Percentiles rank a stretch among this genome's conserved stretches.
Evolutionary conservation across 2,797 vertebrate genomes (phyloP).

Genomic region (Dryobates pubescens): DNA sequence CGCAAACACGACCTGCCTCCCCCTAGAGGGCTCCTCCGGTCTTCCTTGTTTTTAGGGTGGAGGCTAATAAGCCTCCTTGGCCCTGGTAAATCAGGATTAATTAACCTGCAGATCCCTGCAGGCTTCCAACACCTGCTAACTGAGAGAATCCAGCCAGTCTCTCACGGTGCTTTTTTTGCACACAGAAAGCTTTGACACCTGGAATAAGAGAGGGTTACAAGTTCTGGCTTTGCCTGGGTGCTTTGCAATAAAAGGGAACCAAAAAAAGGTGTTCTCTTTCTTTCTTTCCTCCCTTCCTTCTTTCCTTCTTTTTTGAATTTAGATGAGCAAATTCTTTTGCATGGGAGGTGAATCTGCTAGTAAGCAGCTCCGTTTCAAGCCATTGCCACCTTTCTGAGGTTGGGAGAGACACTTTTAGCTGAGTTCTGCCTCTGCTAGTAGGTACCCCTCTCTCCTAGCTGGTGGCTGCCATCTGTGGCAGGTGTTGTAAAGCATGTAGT

Average conservation of each 20-base stretch:
- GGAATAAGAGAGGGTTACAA: neutral
- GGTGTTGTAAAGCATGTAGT: neutral
- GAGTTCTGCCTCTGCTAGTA: constrained; percentile 27
- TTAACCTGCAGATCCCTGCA: constrained; percentile 69
- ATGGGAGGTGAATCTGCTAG: neutral
- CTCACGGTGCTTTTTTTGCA: constrained; percentile 39
- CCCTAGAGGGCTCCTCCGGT: constrained; percentile 53
- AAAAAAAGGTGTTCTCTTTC: too few species aligned
- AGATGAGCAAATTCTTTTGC: neutral
- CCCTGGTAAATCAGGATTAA: constrained; percentile 67
- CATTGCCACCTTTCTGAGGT: neutral
- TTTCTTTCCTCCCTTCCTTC: too few species aligned
- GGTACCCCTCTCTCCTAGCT: constrained; percentile 11
- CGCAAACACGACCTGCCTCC: neutral
- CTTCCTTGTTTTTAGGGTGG: constrained; percentile 70
- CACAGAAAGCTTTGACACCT: neutral
- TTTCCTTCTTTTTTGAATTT: neutral
- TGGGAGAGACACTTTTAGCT: neutral
- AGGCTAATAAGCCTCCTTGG: constrained; percentile 64
- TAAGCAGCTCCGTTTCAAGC: neutral
- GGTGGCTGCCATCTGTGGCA: constrained; percentile 45
- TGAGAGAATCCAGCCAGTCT: constrained; percentile 54
- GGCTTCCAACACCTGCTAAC: constrained; percentile 68
- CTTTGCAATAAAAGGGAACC: neutral
- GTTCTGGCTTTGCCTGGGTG: neutral